Evolutionary conservation across 37 sponge, comb jelly and placozoan species (phyloP).

Genomic region (Agelas oroides): DNA sequence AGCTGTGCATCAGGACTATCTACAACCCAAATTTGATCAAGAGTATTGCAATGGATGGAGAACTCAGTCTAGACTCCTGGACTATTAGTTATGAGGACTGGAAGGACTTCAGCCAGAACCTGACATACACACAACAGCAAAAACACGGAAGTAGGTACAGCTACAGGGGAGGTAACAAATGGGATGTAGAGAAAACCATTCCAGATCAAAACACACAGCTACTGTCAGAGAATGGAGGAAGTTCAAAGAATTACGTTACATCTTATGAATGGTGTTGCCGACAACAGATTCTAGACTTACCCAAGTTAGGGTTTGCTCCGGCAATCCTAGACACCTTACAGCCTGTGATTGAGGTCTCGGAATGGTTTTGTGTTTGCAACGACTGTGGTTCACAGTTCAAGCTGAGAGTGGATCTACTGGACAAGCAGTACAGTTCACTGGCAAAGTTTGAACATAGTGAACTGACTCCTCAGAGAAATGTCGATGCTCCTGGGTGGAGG

Average conservation of each 20-base stretch:
- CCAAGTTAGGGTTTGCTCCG: constrained; percentile 1
- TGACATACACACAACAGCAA: neutral
- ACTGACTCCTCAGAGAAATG: constrained; percentile 45
- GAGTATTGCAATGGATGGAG: neutral
- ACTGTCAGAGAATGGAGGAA: constrained; percentile 40
- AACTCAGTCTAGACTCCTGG: constrained; percentile 41
- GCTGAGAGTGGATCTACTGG: constrained; percentile 43
- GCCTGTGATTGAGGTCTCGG: constrained; percentile 51
- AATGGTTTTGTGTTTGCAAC: constrained; percentile 59
- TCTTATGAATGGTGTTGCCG: constrained; percentile 59
- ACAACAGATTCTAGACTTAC: constrained; percentile 37
- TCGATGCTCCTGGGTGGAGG: constrained; percentile 58
- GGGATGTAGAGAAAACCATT: constrained; percentile 30
- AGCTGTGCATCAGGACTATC: constrained; percentile 29
- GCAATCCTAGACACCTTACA: constrained; percentile 42
- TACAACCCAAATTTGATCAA: constrained; percentile 41
- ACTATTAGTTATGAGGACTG: neutral
- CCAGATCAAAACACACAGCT: neutral
- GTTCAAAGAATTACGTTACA: constrained; percentile 49
- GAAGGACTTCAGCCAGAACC: constrained; percentile 11
- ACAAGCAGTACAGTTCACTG: neutral
- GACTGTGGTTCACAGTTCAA: constrained; percentile 66
- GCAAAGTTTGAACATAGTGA: neutral
- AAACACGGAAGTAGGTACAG: neutral
- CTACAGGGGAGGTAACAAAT: constrained; percentile 10